Base-by-base conservation (phyloP, 2,113 vertebrate species). In the Catharus fuscescens region DNA sequence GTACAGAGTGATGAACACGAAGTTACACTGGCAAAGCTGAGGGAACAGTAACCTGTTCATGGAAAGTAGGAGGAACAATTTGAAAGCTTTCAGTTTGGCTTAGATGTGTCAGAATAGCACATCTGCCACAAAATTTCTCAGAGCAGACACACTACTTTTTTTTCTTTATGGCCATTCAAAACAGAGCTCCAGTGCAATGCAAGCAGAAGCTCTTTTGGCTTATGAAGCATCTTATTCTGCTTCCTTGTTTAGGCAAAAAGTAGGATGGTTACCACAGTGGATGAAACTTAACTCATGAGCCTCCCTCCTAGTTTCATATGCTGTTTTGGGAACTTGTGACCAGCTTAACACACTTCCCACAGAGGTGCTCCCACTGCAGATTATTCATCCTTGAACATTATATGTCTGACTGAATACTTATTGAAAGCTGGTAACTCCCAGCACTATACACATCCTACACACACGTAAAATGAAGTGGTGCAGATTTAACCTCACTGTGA, bases 401-500 rank as follows among this genome's bases (percentile, higher is more conserved):
- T 42, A 7, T 54, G 32, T 81, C 50, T 50, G 32, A 31, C 61
- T 28, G 18, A 69, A 31, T 14, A 20, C 28, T 81, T 40, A 24
- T 0, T 44, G 29, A 88, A 69, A 73, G 32, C 29, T 47, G 42
- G 2, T 29, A 50, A 64, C 18, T 73, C 4, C 12, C 54, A 60
- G 47, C 34, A 38, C 3, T 19, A 54, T 7, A 6, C 5, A 34
- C 18, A 23, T 59, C 10, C 24, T 3, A 29, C 2, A 69, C 10
- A 45, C 12, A 14, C 2, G 2, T 7, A 32, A 29, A 17, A 53
- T 11, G 18, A 6, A 8, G 4, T 8, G 3, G 23, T 2, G 2
- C 9, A 36, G 24, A 42, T 86, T 91, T n/a, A 67, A 59, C 8
- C 5, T 59, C 31, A 28, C 20, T 19, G 6, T 66, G 32, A 72